Base-by-base conservation (phyloP, 2,888 invertebrate species). In the Drosophila mayaguana region DNA sequence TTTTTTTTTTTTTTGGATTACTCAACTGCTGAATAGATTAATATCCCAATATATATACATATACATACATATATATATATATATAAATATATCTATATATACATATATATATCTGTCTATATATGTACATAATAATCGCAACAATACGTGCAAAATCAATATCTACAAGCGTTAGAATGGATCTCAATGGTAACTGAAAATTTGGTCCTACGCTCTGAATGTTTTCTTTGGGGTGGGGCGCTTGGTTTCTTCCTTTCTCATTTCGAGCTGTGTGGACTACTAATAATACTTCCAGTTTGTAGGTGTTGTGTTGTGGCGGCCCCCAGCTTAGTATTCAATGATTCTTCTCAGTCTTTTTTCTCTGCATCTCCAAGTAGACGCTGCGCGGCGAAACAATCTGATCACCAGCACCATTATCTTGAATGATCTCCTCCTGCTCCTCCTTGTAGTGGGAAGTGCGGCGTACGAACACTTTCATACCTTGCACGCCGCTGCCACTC, bases 391-490 rank as follows among this genome's bases (percentile, higher is more conserved):
- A 83, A 0, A 80, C 18, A 5, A 65, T 54, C 2, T 62, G 36
- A 0, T 57, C 66, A 1, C 45, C 63, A 16, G 38, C 25, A 4
- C 63, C 63, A 7, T 54, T 67, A 11, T 68, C 59, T 18, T 68
- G 71, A 8, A 66, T 38, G 14, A 38, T 32, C 50, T 36, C 8
- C 9, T 28, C 46, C 7, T 18, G 18, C 12, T 54, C 7, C 9
- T 51, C 40, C 9, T 72, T 48, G 8, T 38, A 22, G 14, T 76
- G 67, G 14, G 42, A 11, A 3, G 61, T 66, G 62, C 88, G 88
- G 34, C 88, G 60, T 18, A 74, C 36, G 28, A 80, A 80, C 0
- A 82, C 78, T 38, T 82, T 66, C 78, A 80, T 72, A n/a, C 40
- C 40, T n/a, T 7, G n/a, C 40, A 40, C 2, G 69, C 40, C 40